phyloP scores from a whole-genome alignment of 2,113 vertebrate genomes.

The Laticauda colubrina region DNA sequence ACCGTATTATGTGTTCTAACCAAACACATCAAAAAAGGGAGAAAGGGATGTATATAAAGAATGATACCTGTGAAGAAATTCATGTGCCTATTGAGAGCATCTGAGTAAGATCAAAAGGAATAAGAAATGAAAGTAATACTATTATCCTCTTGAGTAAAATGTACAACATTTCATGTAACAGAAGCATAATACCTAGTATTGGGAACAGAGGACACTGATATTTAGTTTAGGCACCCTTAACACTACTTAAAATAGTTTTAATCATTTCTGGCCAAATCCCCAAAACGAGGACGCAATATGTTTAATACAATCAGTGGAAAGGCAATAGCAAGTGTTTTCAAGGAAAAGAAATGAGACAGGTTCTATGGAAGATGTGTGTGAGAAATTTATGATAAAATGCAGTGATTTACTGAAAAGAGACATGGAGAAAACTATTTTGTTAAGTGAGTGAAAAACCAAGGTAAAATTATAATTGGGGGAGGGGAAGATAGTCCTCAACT shows the following conservation, averaged over 20 bases:
- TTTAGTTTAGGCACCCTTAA: slow-evolving; percentile 62
- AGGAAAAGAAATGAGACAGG: too few relatives aligned
- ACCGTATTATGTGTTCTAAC: neutral
- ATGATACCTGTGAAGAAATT: neutral
- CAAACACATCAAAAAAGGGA: neutral
- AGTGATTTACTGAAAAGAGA: too few relatives aligned
- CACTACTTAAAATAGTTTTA: slow-evolving; percentile 53
- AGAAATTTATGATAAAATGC: too few relatives aligned
- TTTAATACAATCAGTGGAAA: slow-evolving; percentile 48
- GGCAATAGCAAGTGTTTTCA: too few relatives aligned
- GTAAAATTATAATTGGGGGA: slow-evolving; percentile 55
- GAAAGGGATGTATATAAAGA: neutral
- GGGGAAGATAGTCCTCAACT: neutral
- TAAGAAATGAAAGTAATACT: neutral
- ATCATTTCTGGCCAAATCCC: slow-evolving; percentile 53
- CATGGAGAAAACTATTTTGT: too few relatives aligned
- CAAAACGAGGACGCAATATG: slow-evolving; percentile 60
- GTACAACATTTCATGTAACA: slow-evolving; percentile 51
- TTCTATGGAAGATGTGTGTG: too few relatives aligned
- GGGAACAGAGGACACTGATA: slow-evolving; percentile 54
- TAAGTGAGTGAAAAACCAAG: slow-evolving; percentile 59
- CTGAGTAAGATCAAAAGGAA: neutral
- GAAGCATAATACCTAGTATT: slow-evolving; percentile 42
- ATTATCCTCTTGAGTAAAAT: slow-evolving; percentile 52
- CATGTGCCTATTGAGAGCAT: neutral